Conservation (phyloP, 1,140 invertebrate genomes). For the Drosophila kurseongensis region DNA sequence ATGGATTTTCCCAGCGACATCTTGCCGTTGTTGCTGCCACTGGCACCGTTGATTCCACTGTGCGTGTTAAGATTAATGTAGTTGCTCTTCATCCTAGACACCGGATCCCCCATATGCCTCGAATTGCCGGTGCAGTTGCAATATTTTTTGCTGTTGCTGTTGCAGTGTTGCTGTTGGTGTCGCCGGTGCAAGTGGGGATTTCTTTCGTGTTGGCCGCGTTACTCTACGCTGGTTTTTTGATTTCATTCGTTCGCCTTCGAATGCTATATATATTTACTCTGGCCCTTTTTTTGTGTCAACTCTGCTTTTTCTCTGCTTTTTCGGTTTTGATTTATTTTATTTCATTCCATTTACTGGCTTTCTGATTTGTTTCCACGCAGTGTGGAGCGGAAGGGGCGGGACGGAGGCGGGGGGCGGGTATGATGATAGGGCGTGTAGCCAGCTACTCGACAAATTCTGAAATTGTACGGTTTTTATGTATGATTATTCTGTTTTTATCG, state of each 20-base stretch:
- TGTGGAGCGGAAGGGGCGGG: constrained; percentile 22
- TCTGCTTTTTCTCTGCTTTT: constrained; percentile 27
- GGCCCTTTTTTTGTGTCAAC: constrained; percentile 20
- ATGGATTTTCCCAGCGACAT: constrained; percentile 81
- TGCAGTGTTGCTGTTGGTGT: neutral
- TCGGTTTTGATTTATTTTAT: constrained; percentile 26
- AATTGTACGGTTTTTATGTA: constrained; percentile 11
- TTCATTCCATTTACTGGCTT: constrained; percentile 30
- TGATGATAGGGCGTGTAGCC: constrained; percentile 29
- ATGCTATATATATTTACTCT: constrained; percentile 38
- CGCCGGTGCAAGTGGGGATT: constrained; percentile 29
- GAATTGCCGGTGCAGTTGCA: constrained; percentile 4
- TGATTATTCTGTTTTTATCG: constrained; percentile 20
- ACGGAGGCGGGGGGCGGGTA: constrained; percentile 30
- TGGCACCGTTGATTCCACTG: constrained; percentile 15
- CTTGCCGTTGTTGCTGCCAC: constrained; percentile 43
- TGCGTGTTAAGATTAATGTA: constrained; percentile 22
- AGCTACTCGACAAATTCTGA: constrained; percentile 35
- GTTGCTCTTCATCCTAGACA: constrained; percentile 37
- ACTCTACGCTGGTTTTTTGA: constrained; percentile 55
- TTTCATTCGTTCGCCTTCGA: constrained; percentile 66
- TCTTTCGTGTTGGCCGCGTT: constrained; percentile 63
- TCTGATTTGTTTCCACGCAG: constrained; percentile 54
- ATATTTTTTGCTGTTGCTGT: constrained; percentile 14
- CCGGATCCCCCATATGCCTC: neutral